Base-by-base conservation (phyloP, 2,888 invertebrate species). In the Heliothis peltigera region DNA sequence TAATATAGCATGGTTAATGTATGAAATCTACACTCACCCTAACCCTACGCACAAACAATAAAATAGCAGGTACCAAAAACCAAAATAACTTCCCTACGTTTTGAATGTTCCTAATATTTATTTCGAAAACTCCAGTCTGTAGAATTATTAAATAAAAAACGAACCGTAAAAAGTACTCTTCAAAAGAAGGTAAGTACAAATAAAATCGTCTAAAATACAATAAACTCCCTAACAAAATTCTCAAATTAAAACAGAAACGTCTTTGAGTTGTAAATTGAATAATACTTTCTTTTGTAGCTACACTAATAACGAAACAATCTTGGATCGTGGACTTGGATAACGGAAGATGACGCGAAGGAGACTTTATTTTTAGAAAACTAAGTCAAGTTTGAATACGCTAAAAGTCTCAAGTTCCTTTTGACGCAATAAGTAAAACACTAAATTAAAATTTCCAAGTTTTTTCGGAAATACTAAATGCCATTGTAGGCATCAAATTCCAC, bases 201-300 rank as follows among this genome's bases (percentile, higher is more conserved):
- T 28, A 22, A 43, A 44, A 25, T 12, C n/a, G 1, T 52, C 19
- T 35, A 3, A 8, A 17, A 4, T 1, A 32, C 12, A 52, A 39
- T n/a, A 18, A 21, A 32, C 42, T 49, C 10, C 10, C 2, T 44
- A 19, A 53, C 43, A n/a, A 44, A n/a, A 49, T 46, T 57, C 10
- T 21, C n/a, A 73, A 66, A 53, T 49, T 60, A 60, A 57, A 66
- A 60, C 18, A 18, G 43, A 53, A 44, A 48, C 17, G 28, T 42
- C 39, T 66, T 59, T 66, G 35, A 46, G 46, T 43, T 62, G 46
- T 51, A 64, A 66, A 74, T 59, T 64, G 28, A 62, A 66, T 64
- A 49, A 74, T 55, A 57, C 43, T 70, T 64, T 66, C 17, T 57
- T 19, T 49, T 46, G 49, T 8, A 28, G 25, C 42, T 22, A 59